Conservation (phyloP, 2,888 invertebrate species). For the Hypena proboscidalis region DNA sequence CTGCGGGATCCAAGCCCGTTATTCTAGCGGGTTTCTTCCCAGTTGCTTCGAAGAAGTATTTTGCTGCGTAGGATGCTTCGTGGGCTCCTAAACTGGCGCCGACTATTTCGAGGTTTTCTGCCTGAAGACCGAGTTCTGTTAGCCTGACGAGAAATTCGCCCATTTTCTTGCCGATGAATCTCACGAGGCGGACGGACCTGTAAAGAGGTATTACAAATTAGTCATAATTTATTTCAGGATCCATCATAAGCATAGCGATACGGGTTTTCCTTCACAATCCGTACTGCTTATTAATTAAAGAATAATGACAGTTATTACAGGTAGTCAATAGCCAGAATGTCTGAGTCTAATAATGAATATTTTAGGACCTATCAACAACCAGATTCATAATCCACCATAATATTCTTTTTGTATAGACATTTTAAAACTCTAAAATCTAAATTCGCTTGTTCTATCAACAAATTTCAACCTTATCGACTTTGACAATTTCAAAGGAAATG, state of each 20-base stretch:
- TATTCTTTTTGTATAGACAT: no score
- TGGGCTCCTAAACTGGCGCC: constrained; percentile 75
- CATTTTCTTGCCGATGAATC: constrained; percentile 63
- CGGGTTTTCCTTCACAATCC: no score
- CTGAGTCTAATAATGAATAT: no score
- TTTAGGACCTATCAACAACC: no score
- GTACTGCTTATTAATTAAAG: no score
- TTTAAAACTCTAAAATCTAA: no score
- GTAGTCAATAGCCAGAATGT: no score
- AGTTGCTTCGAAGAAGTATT: constrained; percentile 63
- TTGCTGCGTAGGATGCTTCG: constrained; percentile 62
- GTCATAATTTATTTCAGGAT: background rate
- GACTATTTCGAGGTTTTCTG: constrained; percentile 67
- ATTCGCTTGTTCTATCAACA: no score
- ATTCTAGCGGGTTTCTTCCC: constrained; percentile 67
- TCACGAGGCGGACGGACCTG: constrained; percentile 71
- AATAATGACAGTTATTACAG: no score
- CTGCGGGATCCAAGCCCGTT: constrained; percentile 75
- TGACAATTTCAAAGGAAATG: no score
- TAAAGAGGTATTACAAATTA: constrained; percentile 23
- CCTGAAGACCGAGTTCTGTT: constrained; percentile 56
- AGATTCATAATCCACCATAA: no score
- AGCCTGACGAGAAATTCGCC: constrained; percentile 70
- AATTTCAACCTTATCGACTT: no score
- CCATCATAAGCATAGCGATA: background rate